Conservation (phyloP, 2,113 vertebrate genomes). For the Egretta garzetta region DNA sequence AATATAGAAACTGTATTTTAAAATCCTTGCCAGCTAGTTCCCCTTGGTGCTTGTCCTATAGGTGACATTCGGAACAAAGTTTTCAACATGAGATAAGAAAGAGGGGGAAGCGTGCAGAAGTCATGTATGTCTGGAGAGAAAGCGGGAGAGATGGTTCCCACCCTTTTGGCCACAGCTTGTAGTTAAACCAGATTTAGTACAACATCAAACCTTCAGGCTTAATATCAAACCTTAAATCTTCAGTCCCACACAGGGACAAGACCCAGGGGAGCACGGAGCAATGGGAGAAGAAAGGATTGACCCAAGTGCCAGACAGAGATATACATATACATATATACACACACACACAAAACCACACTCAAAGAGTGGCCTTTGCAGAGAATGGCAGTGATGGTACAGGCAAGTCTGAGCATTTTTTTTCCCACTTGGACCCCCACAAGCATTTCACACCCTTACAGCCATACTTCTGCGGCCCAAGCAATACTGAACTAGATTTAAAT, state of each 20-base stretch:
- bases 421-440: neutral
- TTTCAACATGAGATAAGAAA: neutral
- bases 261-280: neutral
- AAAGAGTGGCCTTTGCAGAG: neutral
- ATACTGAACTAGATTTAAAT: neutral
- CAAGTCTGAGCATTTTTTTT: neutral
- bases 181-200: neutral
- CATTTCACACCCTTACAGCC: neutral
- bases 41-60: neutral
- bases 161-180: neutral
- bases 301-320: neutral
- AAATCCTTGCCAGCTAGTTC: neutral
- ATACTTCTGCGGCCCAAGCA: neutral
- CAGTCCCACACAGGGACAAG: neutral
- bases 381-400: neutral
- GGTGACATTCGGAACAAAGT: neutral
- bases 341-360: neutral
- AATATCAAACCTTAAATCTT: neutral
- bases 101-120: neutral
- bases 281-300: neutral
- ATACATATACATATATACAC: rapidly evolving
- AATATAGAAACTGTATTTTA: neutral
- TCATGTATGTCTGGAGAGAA: neutral
- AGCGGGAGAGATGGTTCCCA: neutral
- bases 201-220: neutral